Evolutionary conservation across 2,888 invertebrate genomes (phyloP).

Genomic region (Nemoura dubitans): DNA sequence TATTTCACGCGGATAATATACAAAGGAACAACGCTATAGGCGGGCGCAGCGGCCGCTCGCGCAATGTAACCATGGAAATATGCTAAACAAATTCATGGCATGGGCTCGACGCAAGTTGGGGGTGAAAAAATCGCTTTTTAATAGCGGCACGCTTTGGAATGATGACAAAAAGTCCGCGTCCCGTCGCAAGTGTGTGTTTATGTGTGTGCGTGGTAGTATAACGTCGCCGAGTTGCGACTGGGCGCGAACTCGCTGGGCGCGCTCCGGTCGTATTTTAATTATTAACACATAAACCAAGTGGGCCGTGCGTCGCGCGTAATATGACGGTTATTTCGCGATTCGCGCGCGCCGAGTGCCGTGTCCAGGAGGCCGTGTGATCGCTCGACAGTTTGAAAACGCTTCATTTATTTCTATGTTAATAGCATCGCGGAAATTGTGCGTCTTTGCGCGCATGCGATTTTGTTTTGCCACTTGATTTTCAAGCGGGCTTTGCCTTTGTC

Average conservation of each 20-base stretch:
- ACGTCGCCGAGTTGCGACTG: too few species aligned
- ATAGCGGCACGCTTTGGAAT: not conserved
- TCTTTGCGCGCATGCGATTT: too few species aligned
- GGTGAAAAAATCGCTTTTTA: not conserved
- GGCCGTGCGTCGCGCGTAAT: not conserved
- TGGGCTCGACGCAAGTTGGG: not conserved
- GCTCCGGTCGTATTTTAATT: not conserved
- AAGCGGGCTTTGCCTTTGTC: too few species aligned
- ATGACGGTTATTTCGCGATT: not conserved
- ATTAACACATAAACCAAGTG: not conserved
- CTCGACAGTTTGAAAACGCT: too few species aligned
- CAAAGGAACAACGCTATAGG: not conserved
- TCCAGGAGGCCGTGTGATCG: too few species aligned
- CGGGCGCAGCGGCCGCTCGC: not conserved
- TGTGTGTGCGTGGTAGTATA: too few species aligned
- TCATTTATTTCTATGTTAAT: too few species aligned
- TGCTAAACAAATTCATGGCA: constrained; percentile 12
- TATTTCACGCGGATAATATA: too few species aligned
- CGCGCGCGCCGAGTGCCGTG: too few species aligned
- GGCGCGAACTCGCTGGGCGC: too few species aligned
- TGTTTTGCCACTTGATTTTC: too few species aligned
- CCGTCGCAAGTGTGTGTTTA: not conserved
- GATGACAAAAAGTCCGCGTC: not conserved
- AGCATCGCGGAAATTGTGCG: too few species aligned
- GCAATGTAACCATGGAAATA: not conserved